A percentile compares a stretch with the other conserved stretches of the same genome.
Conservation (phyloP, 2,113 vertebrate species). For the Gasterosteus nipponicus region DNA sequence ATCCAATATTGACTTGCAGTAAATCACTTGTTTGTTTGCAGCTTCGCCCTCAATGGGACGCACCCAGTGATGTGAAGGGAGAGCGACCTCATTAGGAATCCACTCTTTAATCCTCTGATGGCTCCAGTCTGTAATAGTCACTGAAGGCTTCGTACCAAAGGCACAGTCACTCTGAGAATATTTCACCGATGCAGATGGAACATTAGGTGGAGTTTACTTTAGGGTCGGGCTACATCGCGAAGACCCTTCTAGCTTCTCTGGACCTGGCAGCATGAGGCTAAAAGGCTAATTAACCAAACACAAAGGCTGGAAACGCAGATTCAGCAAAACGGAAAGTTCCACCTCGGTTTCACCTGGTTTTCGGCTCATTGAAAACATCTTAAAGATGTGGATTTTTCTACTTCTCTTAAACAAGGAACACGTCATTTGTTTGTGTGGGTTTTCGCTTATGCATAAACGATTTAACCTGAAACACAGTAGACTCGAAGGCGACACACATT, state of each 20-base stretch:
- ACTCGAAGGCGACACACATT: slow-evolving; percentile 16
- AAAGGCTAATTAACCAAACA: not conserved
- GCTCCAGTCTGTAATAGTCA: not conserved
- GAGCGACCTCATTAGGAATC: too few relatives aligned
- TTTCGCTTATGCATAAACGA: not conserved
- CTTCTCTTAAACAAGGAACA: not conserved
- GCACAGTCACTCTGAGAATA: not conserved
- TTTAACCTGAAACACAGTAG: not conserved
- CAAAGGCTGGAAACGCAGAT: not conserved
- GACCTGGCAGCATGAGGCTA: not conserved
- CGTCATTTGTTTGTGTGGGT: not conserved
- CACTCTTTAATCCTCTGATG: not conserved
- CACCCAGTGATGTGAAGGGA: not conserved
- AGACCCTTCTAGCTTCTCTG: too few relatives aligned
- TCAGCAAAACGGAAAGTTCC: not conserved
- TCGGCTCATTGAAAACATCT: not conserved
- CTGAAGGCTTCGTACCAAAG: not conserved
- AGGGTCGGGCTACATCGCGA: too few relatives aligned
- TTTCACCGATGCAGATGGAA: not conserved
- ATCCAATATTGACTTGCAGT: not conserved
- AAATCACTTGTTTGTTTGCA: slow-evolving; percentile 1
- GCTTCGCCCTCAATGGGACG: not conserved
- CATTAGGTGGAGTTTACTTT: too few relatives aligned
- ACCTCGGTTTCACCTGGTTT: not conserved
- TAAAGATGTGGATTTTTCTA: not conserved